These are phyloP conservation scores for Drosophila cognata DNA, from an alignment of 2,888 invertebrate genomes.

Conservation along the genomic window DNA sequence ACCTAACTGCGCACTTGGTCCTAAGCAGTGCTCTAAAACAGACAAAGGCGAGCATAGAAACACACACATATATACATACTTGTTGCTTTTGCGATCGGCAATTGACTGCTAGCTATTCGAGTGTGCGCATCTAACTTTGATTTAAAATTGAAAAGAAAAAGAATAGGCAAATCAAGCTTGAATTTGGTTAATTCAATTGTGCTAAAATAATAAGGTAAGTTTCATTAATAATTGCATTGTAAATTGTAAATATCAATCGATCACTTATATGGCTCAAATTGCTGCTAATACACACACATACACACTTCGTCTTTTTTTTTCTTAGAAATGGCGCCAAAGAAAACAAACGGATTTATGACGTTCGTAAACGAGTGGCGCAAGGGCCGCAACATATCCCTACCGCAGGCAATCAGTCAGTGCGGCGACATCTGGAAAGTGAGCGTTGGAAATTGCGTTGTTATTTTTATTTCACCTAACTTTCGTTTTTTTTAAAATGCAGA, in stretches of 20 bases:
- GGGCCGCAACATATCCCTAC: conserved; percentile 46
- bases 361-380: conserved; percentile 79
- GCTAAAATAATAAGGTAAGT: neutral
- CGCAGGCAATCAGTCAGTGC: conserved; percentile 65
- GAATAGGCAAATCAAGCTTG: neutral
- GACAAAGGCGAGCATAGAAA: neutral
- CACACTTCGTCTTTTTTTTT: neutral
- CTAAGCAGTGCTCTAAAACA: neutral
- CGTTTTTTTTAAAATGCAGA: conserved; percentile 47
- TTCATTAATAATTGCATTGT: neutral
- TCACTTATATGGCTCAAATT: neutral
- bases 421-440: conserved; percentile 79
- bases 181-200: neutral
- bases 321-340: conserved; percentile 75
- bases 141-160: neutral
- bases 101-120: neutral
- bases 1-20: neutral
- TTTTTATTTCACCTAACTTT: neutral
- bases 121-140: neutral
- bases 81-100: neutral
- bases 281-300: neutral
- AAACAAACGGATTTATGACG: conserved; percentile 74
- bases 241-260: no score
- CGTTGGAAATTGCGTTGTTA: neutral
- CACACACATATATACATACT: neutral